Evolutionary conservation across 2,797 vertebrate species (phyloP).

Genomic region (Myotis vivesi): DNA sequence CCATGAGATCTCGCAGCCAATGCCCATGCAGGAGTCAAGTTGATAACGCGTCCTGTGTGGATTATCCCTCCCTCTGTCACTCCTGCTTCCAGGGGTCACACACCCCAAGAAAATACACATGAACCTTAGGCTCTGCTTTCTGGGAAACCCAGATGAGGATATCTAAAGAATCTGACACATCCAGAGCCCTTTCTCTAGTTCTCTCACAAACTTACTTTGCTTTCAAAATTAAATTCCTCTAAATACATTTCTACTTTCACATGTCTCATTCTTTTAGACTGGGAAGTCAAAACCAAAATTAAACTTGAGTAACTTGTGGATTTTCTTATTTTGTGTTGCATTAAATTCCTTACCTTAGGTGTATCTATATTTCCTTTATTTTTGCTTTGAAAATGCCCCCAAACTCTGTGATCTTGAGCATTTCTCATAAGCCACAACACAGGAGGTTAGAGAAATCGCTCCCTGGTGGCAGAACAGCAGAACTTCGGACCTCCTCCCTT

Average conservation of each 20-base stretch:
- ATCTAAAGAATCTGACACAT: not conserved
- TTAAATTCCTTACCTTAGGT: not conserved
- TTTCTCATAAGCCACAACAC: not conserved
- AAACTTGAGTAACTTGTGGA: not conserved
- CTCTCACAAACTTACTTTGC: not conserved
- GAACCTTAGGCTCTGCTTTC: not conserved
- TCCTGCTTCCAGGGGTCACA: not conserved
- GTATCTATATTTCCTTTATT: slow-evolving; percentile 29
- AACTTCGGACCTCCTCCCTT: not conserved
- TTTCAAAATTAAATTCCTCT: slow-evolving; percentile 38
- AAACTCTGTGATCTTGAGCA: slow-evolving; percentile 29
- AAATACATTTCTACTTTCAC: not conserved
- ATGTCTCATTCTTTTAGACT: not conserved
- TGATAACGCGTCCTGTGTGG: not conserved
- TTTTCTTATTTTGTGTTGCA: not conserved
- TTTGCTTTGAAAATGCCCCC: not conserved
- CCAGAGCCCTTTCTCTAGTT: not conserved
- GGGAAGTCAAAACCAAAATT: slow-evolving; percentile 14
- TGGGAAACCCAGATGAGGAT: not conserved
- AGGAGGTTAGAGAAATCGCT: slow-evolving; percentile 22
- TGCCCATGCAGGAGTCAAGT: not conserved
- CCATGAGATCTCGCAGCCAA: not conserved
- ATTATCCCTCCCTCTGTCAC: not conserved
- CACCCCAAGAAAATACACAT: not conserved
- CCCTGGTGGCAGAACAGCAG: not conserved